Evolutionary conservation across 2,113 vertebrate genomes (phyloP).

Genomic region (Limanda limanda): DNA sequence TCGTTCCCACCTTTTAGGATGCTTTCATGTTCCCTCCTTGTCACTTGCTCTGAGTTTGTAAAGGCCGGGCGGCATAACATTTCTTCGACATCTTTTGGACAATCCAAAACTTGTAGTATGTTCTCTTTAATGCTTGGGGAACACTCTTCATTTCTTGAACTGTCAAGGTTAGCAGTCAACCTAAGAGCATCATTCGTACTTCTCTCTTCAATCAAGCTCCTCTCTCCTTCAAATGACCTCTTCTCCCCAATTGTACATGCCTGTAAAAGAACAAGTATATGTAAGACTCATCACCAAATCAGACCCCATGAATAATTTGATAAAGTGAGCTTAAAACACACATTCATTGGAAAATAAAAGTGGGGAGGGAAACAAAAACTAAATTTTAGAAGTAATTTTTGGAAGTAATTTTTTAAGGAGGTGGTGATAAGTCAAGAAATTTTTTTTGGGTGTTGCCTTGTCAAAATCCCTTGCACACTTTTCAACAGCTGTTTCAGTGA

Average conservation of each 20-base stretch:
- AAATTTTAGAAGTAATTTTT: conserved; percentile 24
- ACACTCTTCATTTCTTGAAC: conserved; percentile 58
- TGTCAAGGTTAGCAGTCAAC: conserved; percentile 60
- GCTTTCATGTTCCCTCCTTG: conserved; percentile 21
- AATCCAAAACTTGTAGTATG: conserved; percentile 47
- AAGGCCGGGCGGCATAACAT: conserved; percentile 2
- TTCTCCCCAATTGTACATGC: conserved; percentile 69
- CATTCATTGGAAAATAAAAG: conserved; percentile 5
- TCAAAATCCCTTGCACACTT: conserved; percentile 26
- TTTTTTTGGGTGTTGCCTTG: neutral
- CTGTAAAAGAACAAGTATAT: conserved; percentile 81
- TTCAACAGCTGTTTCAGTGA: conserved; percentile 18
- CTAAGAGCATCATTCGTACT: conserved; percentile 63
- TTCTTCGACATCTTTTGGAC: conserved; percentile 23
- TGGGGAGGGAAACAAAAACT: neutral
- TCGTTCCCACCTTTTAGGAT: conserved; percentile 6
- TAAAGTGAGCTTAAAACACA: conserved; percentile 36
- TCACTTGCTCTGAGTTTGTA: conserved; percentile 31
- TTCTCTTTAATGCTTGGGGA: conserved; percentile 37
- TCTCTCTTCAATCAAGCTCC: conserved; percentile 74
- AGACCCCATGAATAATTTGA: conserved; percentile 47
- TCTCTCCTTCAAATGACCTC: conserved; percentile 72
- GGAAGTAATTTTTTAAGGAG: conserved; percentile 15
- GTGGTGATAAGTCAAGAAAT: conserved; percentile 2
- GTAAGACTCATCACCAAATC: conserved; percentile 73